Conservation (phyloP, 37 sponge, comb jelly and placozoan species). For the Agelas oroides region DNA sequence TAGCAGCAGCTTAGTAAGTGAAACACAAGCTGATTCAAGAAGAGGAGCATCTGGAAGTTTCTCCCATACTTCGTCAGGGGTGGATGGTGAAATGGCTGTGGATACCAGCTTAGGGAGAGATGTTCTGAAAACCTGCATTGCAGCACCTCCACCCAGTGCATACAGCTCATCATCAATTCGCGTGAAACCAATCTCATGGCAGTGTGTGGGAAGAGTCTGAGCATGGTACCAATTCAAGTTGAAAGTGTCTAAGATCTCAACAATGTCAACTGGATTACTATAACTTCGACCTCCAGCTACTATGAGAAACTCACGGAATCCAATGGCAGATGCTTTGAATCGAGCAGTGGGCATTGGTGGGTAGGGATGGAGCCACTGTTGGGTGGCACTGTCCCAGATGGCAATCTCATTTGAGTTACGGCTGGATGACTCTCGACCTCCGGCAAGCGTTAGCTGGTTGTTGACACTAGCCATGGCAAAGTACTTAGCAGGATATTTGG, state of each 20-base stretch:
- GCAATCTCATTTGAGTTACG: not conserved
- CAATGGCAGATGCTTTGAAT: slow-evolving; percentile 1
- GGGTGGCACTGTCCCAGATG: not conserved
- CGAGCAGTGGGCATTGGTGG: slow-evolving; percentile 28
- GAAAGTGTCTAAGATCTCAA: not conserved
- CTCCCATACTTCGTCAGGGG: slow-evolving; percentile 13
- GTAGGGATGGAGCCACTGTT: slow-evolving; percentile 15
- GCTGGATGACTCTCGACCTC: not conserved
- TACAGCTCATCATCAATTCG: slow-evolving; percentile 8
- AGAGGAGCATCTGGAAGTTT: not conserved
- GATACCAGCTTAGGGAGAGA: not conserved
- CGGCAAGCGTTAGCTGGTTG: slow-evolving; percentile 5
- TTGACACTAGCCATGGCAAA: slow-evolving; percentile 24
- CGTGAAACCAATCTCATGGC: not conserved
- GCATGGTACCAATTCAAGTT: not conserved
- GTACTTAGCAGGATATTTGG: not conserved
- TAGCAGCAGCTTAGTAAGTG: not conserved
- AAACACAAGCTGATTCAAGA: not conserved
- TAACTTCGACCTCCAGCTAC: slow-evolving; percentile 8
- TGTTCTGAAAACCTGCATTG: not conserved
- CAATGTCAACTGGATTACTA: not conserved
- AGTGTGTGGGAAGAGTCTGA: not conserved
- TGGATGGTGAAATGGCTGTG: not conserved
- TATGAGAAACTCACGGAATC: not conserved
- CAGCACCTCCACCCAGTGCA: not conserved